These are phyloP conservation scores for Megamerina dolium DNA, from an alignment of 2,888 invertebrate species.

Conservation along the genomic window DNA sequence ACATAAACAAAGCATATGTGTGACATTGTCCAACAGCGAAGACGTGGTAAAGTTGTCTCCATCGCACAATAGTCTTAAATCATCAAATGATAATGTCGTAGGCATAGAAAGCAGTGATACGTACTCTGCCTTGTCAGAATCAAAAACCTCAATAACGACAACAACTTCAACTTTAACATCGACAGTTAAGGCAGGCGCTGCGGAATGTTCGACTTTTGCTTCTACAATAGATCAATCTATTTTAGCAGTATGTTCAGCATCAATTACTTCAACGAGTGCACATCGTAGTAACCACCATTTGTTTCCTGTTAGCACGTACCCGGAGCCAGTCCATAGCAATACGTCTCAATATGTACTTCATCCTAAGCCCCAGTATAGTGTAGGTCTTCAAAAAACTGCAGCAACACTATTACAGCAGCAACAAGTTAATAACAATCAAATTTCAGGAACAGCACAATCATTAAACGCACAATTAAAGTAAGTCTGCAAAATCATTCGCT, in stretches of 20 bases:
- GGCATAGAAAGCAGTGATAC: conserved; percentile 14
- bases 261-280: conserved; percentile 22
- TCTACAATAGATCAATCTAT: not conserved
- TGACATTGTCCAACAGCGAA: conserved; percentile 40
- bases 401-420: conserved; percentile 9
- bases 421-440: too few species aligned
- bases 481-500: conserved; percentile 6
- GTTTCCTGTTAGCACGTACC: conserved; percentile 66
- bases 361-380: conserved; percentile 43
- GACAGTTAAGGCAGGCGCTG: conserved; percentile 16
- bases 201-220: conserved; percentile 17
- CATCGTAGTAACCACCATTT: conserved; percentile 53
- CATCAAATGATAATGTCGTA: conserved; percentile 16
- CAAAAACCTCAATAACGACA: too few species aligned
- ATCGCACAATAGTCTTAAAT: conserved; percentile 18
- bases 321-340: conserved; percentile 52
- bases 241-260: conserved; percentile 12
- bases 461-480: conserved; percentile 9
- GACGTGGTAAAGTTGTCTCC: conserved; percentile 31
- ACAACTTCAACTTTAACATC: conserved; percentile 3
- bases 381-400: conserved; percentile 35
- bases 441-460: too few species aligned
- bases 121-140: conserved; percentile 10
- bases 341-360: conserved; percentile 42
- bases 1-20: conserved; percentile 43